Percentiles rank a stretch among this genome's conserved stretches.
These are phyloP conservation scores for Apteryx mantelli DNA, from an alignment of 2,113 vertebrate species.

Conservation along the genomic window DNA sequence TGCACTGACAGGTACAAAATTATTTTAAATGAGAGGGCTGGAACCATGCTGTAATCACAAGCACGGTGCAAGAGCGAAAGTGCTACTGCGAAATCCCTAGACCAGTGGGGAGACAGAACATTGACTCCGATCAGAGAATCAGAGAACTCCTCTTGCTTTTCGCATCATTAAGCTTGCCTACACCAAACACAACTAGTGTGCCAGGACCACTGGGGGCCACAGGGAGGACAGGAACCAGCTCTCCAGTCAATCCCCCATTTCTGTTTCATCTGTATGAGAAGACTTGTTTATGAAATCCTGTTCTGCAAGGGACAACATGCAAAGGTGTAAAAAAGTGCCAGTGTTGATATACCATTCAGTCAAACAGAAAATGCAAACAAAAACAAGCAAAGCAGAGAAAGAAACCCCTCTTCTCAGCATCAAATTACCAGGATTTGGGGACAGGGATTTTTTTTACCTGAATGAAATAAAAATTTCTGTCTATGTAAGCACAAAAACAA, in stretches of 20 bases:
- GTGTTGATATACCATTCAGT: background rate
- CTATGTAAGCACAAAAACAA: background rate
- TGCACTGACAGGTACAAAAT: background rate
- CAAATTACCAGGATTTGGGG: background rate
- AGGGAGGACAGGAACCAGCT: background rate
- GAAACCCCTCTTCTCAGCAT: background rate
- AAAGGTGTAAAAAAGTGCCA: background rate
- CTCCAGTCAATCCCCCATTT: background rate
- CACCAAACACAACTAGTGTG: background rate
- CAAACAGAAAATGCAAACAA: background rate
- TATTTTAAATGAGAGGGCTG: background rate
- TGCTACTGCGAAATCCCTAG: background rate
- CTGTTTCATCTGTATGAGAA: background rate
- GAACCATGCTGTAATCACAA: background rate
- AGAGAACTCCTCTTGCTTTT: background rate
- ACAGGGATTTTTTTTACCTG: background rate
- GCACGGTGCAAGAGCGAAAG: background rate
- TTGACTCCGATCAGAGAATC: rapidly evolving
- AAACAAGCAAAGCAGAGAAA: no score
- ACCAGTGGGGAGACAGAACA: background rate
- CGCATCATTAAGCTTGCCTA: background rate
- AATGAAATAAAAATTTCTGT: background rate
- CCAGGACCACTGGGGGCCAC: background rate
- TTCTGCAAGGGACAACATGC: background rate
- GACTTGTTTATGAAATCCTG: background rate